These are phyloP conservation scores for Leucopsar rothschildi DNA, from an alignment of 2,113 vertebrate genomes.

Conservation along the genomic window DNA sequence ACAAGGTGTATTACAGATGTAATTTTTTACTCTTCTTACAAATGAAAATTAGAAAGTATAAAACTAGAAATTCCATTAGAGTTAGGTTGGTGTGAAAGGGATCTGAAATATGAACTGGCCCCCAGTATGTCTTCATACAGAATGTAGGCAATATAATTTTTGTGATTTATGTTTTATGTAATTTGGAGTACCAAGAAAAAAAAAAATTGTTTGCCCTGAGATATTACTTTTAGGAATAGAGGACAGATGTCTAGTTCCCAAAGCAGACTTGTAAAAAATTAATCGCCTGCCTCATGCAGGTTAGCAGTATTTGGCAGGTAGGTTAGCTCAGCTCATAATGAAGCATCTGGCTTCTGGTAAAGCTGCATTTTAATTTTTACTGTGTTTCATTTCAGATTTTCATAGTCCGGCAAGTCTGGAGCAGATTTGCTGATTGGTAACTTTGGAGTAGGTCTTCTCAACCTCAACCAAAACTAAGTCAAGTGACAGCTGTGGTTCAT, in stretches of 20 bases:
- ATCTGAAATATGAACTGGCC: neutral
- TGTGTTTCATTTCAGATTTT: constrained; percentile 14
- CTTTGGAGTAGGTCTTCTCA: neutral
- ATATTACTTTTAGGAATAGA: constrained; percentile 27
- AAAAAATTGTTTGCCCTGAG: neutral
- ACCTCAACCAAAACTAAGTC: neutral
- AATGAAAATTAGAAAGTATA: neutral
- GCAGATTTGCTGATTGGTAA: neutral
- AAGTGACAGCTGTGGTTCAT: neutral
- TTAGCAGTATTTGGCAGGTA: constrained; percentile 37
- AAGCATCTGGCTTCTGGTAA: constrained; percentile 46
- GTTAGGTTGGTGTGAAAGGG: neutral
- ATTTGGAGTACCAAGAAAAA: neutral
- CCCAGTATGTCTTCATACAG: neutral
- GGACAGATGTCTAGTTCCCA: constrained; percentile 20
- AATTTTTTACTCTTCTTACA: neutral
- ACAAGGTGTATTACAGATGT: neutral
- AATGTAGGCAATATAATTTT: neutral
- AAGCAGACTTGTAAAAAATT: constrained; percentile 56
- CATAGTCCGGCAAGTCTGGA: neutral
- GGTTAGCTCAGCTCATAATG: constrained; percentile 31
- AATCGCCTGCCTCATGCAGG: constrained; percentile 39
- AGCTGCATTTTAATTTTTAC: constrained; percentile 3
- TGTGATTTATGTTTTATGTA: neutral
- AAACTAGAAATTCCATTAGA: neutral